Conservation (phyloP, 2,888 invertebrate genomes). For the Caenorhabditis uteleia region DNA sequence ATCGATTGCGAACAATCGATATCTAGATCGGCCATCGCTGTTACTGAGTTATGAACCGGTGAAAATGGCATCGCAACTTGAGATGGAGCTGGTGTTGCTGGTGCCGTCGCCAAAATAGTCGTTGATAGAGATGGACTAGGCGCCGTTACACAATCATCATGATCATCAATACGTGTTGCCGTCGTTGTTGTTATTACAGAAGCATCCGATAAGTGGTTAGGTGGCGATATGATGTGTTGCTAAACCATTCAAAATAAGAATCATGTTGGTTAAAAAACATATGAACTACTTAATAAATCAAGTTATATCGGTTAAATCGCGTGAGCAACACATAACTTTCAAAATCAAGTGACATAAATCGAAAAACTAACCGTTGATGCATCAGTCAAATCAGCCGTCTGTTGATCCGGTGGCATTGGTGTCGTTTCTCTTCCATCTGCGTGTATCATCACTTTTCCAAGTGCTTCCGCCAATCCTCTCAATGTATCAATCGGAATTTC, state of each 20-base stretch:
- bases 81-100: neutral
- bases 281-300: too few species aligned
- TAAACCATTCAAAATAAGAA: conserved; percentile 19
- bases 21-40: conserved; percentile 23
- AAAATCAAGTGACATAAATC: too few species aligned
- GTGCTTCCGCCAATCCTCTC: conserved; percentile 59
- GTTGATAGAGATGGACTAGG: too few species aligned
- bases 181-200: conserved; percentile 8
- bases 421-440: conserved; percentile 54
- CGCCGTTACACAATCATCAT: too few species aligned
- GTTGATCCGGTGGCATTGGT: conserved; percentile 40
- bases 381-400: conserved; percentile 12
- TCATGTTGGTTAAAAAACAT: conserved; percentile 7
- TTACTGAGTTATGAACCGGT: neutral
- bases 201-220: conserved; percentile 20
- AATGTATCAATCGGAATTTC: conserved; percentile 61
- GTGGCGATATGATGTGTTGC: conserved; percentile 34
- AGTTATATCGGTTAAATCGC: too few species aligned
- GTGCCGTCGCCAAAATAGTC: neutral
- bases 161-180: too few species aligned
- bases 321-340: too few species aligned
- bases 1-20: conserved; percentile 33
- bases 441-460: conserved; percentile 61
- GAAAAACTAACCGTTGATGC: conserved; percentile 17
- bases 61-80: neutral